Evolutionary conservation across 1,140 invertebrate species (phyloP).

Genomic region (Lepidotrigona ventralis): DNA sequence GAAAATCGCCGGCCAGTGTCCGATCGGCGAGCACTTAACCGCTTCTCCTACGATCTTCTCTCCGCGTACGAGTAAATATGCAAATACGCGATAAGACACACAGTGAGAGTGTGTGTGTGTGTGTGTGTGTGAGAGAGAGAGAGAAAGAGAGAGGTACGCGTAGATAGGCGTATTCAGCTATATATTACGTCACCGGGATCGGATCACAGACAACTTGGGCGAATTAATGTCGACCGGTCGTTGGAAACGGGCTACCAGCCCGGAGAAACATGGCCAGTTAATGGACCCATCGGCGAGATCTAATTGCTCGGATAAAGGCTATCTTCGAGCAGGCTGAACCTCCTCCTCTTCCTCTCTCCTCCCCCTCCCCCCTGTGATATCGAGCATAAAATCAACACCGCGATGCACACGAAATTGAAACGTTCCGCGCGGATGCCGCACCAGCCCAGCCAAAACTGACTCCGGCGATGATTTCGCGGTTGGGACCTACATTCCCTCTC

Average conservation of each 20-base stretch:
- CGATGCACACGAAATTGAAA: conserved; percentile 14
- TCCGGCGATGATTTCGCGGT: background rate
- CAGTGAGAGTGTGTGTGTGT: too few species aligned
- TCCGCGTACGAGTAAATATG: conserved; percentile 4
- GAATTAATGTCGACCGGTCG: conserved; percentile 14
- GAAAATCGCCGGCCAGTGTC: background rate
- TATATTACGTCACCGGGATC: conserved; percentile 1
- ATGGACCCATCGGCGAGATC: conserved; percentile 43
- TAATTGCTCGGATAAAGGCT: conserved; percentile 48
- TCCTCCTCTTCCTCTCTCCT: too few species aligned
- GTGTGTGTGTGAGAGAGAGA: too few species aligned
- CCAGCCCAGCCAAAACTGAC: background rate
- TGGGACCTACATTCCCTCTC: background rate
- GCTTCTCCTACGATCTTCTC: background rate
- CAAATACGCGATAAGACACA: conserved; percentile 38
- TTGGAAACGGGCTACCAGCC: background rate
- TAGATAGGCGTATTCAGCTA: background rate
- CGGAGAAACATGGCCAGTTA: conserved; percentile 30
- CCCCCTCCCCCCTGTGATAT: too few species aligned
- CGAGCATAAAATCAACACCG: conserved; percentile 18
- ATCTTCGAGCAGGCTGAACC: conserved; percentile 7
- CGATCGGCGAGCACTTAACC: background rate
- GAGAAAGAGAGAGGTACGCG: background rate
- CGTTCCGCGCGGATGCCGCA: background rate
- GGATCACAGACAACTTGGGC: background rate